Evolutionary conservation across 2,113 vertebrate species (phyloP).

Genomic region (Hemiscyllium ocellatum): DNA sequence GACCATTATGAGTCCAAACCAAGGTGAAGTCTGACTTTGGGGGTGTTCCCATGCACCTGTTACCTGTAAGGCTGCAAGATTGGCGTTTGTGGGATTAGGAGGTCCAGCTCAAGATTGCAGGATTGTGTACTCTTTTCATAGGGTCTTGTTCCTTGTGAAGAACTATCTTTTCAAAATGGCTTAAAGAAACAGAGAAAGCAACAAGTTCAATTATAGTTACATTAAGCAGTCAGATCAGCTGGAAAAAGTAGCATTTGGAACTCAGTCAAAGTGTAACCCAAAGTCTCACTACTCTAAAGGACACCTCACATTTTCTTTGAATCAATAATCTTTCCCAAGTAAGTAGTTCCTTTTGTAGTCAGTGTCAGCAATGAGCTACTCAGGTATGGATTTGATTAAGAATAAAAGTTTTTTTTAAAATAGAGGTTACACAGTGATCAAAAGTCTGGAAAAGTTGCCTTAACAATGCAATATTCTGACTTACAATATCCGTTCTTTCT

Average conservation of each 20-base stretch:
- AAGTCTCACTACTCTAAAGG: neutral
- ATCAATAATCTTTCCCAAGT: neutral
- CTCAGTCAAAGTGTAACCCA: conserved; percentile 6
- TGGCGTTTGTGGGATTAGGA: neutral
- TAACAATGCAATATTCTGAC: neutral
- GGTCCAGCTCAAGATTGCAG: neutral
- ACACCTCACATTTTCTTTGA: no score
- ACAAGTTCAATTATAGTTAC: neutral
- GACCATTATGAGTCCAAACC: neutral
- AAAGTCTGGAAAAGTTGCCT: neutral
- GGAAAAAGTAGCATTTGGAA: neutral
- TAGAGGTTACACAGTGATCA: neutral
- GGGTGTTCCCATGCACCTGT: neutral
- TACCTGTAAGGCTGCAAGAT: neutral
- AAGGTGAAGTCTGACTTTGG: neutral
- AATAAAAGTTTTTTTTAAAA: neutral
- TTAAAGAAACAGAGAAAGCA: neutral
- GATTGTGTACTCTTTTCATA: neutral
- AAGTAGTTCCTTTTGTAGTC: neutral
- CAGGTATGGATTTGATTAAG: neutral
- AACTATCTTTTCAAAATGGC: neutral
- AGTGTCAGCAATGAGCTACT: neutral
- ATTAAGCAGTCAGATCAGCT: neutral
- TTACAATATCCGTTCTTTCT: no score
- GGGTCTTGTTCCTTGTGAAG: neutral